Percentiles rank a stretch among this genome's conserved stretches.
These are phyloP conservation scores for Acanthococcus lagerstroemiae DNA, from an alignment of 2,888 invertebrate species.

Conservation along the genomic window DNA sequence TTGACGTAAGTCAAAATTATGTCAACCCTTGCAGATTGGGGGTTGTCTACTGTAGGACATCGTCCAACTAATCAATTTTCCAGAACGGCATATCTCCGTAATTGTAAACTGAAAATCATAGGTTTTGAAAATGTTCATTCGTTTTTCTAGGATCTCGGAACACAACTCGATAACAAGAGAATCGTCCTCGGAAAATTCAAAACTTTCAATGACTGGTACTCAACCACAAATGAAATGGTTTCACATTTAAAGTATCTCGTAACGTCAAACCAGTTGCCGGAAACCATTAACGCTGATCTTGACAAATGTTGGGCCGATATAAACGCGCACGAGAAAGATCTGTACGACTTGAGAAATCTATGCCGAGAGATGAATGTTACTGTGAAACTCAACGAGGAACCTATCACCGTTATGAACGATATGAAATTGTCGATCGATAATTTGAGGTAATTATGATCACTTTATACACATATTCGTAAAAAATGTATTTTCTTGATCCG, in stretches of 20 bases:
- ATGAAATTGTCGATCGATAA: constrained; percentile 7
- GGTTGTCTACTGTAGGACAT: no score
- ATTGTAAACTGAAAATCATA: background rate
- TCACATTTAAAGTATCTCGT: constrained; percentile 29
- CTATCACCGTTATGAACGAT: constrained; percentile 4
- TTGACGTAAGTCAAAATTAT: no score
- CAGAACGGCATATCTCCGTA: no score
- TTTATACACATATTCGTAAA: background rate
- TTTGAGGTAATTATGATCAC: constrained; percentile 8
- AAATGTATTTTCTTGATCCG: background rate
- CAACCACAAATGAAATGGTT: constrained; percentile 58
- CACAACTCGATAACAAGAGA: constrained; percentile 63
- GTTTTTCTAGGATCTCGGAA: constrained; percentile 50
- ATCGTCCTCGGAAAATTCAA: constrained; percentile 68
- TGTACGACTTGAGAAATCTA: constrained; percentile 1
- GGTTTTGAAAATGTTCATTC: constrained; percentile 5
- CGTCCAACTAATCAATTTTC: no score
- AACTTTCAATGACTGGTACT: constrained; percentile 69
- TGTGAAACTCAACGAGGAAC: constrained; percentile 3
- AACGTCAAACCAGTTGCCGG: constrained; percentile 24
- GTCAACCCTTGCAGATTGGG: no score
- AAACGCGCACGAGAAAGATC: constrained; percentile 20
- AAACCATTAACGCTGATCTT: constrained; percentile 21
- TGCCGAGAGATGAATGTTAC: constrained; percentile 8
- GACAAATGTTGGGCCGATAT: constrained; percentile 29